Percentiles rank a stretch among this genome's conserved stretches.
Evolutionary conservation across 2,113 vertebrate species (phyloP).

Genomic region (Vidua chalybeata): DNA sequence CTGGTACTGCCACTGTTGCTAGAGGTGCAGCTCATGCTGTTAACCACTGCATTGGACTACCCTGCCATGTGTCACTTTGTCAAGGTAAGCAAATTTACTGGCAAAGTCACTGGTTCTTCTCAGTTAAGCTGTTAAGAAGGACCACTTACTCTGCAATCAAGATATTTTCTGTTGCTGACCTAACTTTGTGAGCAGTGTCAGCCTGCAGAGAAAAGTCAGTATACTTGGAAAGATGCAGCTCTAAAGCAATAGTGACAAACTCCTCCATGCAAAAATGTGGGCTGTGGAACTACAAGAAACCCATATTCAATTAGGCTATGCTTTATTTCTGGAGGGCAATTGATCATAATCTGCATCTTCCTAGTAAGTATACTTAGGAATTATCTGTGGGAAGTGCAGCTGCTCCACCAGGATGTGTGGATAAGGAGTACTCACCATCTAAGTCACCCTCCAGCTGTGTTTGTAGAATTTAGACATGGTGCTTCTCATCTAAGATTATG

Average conservation of each 20-base stretch:
- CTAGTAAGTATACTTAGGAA: not conserved
- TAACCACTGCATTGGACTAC: not conserved
- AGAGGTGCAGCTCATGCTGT: not conserved
- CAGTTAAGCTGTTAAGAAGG: not conserved
- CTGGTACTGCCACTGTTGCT: not conserved
- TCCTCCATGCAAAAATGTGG: rapidly evolving
- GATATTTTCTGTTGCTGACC: not conserved
- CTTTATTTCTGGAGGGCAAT: not conserved
- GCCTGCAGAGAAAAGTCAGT: not conserved
- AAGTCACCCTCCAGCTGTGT: not conserved
- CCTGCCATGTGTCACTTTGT: not conserved
- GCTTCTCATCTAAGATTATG: not conserved
- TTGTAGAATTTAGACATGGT: not conserved
- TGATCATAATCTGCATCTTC: not conserved
- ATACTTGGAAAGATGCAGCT: not conserved
- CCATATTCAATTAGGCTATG: not conserved
- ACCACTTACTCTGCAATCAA: not conserved
- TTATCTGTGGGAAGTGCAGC: not conserved
- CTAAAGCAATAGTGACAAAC: not conserved
- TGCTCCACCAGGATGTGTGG: rapidly evolving
- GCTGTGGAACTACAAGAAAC: not conserved
- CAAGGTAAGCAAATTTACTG: not conserved
- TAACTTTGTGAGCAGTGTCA: not conserved
- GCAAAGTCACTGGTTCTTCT: not conserved
- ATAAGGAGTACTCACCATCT: not conserved